Percentiles rank a stretch among this genome's conserved stretches.
These are phyloP conservation scores for Zingel zingel DNA, from an alignment of 2,113 vertebrate species.

Conservation along the genomic window DNA sequence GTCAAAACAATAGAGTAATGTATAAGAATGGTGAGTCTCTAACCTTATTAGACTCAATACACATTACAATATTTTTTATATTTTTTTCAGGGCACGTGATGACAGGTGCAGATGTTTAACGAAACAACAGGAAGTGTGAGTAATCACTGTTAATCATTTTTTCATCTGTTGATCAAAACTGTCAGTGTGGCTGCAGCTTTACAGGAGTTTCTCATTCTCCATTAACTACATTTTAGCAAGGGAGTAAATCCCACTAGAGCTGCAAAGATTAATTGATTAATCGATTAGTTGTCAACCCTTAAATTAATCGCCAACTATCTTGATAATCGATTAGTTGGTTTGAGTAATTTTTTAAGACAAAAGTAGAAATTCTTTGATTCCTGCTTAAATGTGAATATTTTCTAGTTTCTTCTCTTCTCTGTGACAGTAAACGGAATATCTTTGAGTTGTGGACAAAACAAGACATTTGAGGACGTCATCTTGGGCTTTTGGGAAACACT, in stretches of 20 bases:
- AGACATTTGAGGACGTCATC: no score
- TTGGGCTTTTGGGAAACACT: no score
- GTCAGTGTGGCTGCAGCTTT: not conserved
- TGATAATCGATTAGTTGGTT: no score
- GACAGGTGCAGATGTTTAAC: not conserved
- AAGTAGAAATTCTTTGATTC: no score
- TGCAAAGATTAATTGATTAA: no score
- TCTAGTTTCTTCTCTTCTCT: no score
- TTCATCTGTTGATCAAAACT: constrained; percentile 7
- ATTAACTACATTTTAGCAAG: not conserved
- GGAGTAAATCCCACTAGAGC: constrained; percentile 1
- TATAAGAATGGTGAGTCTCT: constrained; percentile 4
- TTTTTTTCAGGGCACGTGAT: not conserved
- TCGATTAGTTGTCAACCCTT: no score
- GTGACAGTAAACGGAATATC: no score
- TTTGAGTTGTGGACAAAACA: no score
- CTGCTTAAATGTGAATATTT: no score
- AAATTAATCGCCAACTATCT: no score
- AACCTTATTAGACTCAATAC: constrained; percentile 39
- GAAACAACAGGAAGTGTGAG: constrained; percentile 3
- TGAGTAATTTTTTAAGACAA: no score
- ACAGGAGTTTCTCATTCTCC: not conserved
- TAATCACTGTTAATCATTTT: not conserved
- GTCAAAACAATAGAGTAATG: constrained; percentile 27
- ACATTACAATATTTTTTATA: constrained; percentile 19